phyloP scores from a whole-genome alignment of 2,888 invertebrate species.

The Microctonus brassicae region DNA sequence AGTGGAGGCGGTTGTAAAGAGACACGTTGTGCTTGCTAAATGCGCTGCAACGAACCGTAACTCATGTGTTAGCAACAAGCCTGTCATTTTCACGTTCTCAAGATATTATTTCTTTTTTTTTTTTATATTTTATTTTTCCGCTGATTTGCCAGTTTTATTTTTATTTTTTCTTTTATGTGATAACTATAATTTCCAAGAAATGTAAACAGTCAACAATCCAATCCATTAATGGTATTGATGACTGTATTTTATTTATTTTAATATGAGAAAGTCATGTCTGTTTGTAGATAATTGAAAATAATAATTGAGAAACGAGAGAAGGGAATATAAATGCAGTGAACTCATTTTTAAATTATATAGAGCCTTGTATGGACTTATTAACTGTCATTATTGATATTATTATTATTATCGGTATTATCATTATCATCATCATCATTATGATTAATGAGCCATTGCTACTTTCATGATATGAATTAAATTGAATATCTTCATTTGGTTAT shows the following conservation, averaged over 20 bases:
- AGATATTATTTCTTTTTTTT: background rate
- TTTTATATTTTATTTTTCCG: background rate
- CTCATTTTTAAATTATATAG: background rate
- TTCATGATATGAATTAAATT: background rate
- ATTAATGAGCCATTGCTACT: background rate
- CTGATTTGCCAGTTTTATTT: too few relatives aligned
- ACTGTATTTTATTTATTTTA: background rate
- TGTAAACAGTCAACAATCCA: background rate
- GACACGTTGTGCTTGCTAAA: constrained; percentile 16
- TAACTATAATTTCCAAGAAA: background rate
- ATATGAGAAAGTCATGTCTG: background rate
- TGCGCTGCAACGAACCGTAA: constrained; percentile 21
- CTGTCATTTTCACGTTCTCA: constrained; percentile 30
- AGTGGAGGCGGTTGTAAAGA: constrained; percentile 14
- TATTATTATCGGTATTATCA: background rate
- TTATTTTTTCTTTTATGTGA: background rate
- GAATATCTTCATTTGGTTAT: background rate
- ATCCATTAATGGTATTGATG: background rate
- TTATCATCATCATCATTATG: background rate
- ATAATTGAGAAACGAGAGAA: background rate
- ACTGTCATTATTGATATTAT: background rate
- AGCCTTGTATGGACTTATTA: background rate
- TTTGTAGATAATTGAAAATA: background rate
- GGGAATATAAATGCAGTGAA: background rate
- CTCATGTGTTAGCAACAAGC: constrained; percentile 24